Conservation (phyloP, 2,888 invertebrate genomes). For the Orthonevra nobilis region DNA sequence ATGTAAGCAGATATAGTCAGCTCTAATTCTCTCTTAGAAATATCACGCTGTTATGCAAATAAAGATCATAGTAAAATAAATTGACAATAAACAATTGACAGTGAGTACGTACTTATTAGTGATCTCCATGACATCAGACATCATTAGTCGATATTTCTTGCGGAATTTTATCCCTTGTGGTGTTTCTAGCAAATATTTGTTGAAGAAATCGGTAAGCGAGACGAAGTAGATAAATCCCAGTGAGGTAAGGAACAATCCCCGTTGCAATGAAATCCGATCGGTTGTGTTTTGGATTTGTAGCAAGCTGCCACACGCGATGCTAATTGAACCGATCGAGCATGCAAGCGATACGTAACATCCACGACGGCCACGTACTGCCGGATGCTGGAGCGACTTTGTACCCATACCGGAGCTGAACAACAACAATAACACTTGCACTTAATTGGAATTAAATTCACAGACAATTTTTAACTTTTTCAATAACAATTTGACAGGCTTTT, state of each 20-base stretch:
- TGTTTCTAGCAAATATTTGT: constrained; percentile 83
- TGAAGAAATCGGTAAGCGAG: constrained; percentile 84
- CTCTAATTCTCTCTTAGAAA: background rate
- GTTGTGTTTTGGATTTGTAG: constrained; percentile 78
- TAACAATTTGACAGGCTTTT: constrained; percentile 9
- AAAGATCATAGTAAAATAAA: too few relatives aligned
- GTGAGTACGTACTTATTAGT: constrained; percentile 86
- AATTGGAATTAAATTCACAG: background rate
- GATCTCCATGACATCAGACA: constrained; percentile 86
- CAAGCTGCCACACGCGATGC: constrained; percentile 79
- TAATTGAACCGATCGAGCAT: constrained; percentile 79
- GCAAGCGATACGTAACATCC: constrained; percentile 78
- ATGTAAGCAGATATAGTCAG: too few relatives aligned
- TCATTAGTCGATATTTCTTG: constrained; percentile 84
- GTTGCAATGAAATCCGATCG: constrained; percentile 83
- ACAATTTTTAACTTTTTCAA: constrained; percentile 6
- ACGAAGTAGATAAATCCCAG: constrained; percentile 86
- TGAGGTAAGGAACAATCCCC: constrained; percentile 83
- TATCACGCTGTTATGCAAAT: background rate
- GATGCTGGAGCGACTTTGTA: constrained; percentile 71
- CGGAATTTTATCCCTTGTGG: constrained; percentile 82
- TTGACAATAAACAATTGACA: background rate
- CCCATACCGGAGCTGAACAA: constrained; percentile 28
- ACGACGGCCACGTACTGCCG: constrained; percentile 72
- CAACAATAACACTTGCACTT: constrained; percentile 26